Evolutionary conservation across 2,113 vertebrate genomes (phyloP).

Genomic region (Mesembrinibis cayennensis): DNA sequence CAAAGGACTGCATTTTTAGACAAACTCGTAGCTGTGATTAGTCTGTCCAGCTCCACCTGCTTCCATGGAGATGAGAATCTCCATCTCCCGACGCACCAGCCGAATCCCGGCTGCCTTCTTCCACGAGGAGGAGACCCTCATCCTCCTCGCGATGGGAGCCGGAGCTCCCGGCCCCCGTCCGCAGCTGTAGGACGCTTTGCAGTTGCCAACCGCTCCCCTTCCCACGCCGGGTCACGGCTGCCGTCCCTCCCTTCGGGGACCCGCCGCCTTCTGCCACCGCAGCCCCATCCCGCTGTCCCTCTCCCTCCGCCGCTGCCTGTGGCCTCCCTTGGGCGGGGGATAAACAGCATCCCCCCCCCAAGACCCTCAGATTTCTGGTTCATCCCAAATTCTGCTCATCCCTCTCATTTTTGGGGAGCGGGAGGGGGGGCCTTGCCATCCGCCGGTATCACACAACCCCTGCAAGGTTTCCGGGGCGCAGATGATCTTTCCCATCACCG

Average conservation of each 20-base stretch:
- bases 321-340: background rate
- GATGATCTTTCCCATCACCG: accelerated
- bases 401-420: background rate
- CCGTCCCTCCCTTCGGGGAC: accelerated
- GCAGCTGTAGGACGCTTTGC: too few relatives aligned
- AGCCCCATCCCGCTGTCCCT: background rate
- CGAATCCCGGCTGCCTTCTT: background rate
- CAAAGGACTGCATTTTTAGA: background rate
- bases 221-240: accelerated
- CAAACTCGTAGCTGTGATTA: background rate
- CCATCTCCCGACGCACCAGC: background rate
- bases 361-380: background rate
- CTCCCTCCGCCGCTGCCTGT: background rate
- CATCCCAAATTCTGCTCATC: background rate
- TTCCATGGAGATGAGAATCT: background rate
- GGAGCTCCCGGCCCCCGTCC: background rate
- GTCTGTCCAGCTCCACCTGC: background rate
- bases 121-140: background rate
- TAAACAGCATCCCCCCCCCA: background rate
- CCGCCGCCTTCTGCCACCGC: background rate
- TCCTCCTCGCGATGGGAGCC: background rate
- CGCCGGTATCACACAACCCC: background rate
- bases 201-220: background rate
- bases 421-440: background rate
- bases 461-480: background rate